phyloP scores from a whole-genome alignment of 2,888 invertebrate species.

The Callimorpha dominula region DNA sequence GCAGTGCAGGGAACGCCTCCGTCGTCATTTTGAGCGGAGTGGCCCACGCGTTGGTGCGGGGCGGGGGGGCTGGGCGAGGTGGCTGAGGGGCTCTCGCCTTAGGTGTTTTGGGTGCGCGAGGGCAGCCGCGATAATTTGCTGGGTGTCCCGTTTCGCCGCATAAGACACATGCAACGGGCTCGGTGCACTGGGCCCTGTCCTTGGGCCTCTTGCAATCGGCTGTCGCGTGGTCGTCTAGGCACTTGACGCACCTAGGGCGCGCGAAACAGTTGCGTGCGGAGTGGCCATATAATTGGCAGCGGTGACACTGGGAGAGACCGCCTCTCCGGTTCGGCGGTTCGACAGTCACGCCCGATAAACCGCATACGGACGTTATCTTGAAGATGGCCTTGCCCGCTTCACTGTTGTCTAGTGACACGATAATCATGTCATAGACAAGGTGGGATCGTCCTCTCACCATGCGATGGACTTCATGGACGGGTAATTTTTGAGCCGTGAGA shows the following conservation, averaged over 20 bases:
- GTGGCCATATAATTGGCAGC: no score
- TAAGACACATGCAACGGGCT: not conserved
- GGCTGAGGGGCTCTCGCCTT: no score
- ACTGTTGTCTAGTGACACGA: not conserved
- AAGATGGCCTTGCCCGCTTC: not conserved
- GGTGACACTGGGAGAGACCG: no score
- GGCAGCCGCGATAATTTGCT: not conserved
- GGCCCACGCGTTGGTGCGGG: no score
- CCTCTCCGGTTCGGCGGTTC: no score
- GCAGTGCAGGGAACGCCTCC: no score
- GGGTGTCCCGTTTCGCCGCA: not conserved
- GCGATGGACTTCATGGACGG: no score
- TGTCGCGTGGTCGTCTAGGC: not conserved
- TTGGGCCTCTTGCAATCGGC: not conserved
- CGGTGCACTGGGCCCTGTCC: not conserved
- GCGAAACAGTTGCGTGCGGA: not conserved
- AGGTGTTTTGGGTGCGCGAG: not conserved
- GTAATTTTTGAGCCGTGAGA: no score
- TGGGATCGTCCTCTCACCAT: not conserved
- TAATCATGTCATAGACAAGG: not conserved
- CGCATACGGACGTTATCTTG: no score
- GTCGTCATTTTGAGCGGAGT: no score
- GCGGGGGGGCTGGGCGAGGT: no score
- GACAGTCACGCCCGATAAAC: no score
- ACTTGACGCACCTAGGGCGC: slow-evolving; percentile 9